These are phyloP conservation scores for Xiphophorus birchmanni DNA, from an alignment of 2,797 vertebrate genomes.

Conservation along the genomic window DNA sequence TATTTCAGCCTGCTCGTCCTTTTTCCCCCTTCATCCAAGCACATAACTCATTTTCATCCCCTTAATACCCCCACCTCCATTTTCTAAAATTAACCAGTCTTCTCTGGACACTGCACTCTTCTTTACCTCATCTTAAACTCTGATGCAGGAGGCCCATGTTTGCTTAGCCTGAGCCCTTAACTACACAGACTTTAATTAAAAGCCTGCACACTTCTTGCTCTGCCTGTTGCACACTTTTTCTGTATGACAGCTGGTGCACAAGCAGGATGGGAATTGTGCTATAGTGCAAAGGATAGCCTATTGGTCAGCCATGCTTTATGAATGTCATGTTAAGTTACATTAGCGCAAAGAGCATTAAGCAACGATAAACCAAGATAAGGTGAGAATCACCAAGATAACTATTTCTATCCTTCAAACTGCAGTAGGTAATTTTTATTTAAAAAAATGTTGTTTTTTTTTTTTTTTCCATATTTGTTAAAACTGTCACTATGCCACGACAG, in stretches of 20 bases:
- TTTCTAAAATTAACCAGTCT: slow-evolving; percentile 15
- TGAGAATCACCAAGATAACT: not conserved
- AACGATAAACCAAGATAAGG: not conserved
- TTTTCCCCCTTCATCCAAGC: slow-evolving; percentile 23
- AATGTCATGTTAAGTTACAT: not conserved
- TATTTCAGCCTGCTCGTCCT: slow-evolving; percentile 38
- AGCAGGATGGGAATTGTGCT: slow-evolving; percentile 31
- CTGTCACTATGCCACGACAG: no score
- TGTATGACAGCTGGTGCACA: slow-evolving; percentile 53
- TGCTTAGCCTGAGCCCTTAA: slow-evolving; percentile 68
- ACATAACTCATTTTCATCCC: slow-evolving; percentile 34
- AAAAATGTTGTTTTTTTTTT: no score
- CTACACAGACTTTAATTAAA: slow-evolving; percentile 79
- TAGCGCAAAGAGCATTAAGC: not conserved
- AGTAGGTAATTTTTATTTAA: no score
- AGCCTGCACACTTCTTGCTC: slow-evolving; percentile 62
- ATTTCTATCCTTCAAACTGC: not conserved
- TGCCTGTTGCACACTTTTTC: slow-evolving; percentile 25
- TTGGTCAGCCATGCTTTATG: not conserved
- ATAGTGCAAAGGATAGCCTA: slow-evolving; percentile 8
- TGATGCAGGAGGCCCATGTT: slow-evolving; percentile 73
- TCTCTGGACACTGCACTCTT: slow-evolving; percentile 34
- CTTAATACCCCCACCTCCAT: slow-evolving; percentile 12
- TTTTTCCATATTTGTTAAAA: no score
- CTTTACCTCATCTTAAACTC: slow-evolving; percentile 64